Base-by-base conservation (phyloP, 2,113 vertebrate genomes). In the Tautogolabrus adspersus region DNA sequence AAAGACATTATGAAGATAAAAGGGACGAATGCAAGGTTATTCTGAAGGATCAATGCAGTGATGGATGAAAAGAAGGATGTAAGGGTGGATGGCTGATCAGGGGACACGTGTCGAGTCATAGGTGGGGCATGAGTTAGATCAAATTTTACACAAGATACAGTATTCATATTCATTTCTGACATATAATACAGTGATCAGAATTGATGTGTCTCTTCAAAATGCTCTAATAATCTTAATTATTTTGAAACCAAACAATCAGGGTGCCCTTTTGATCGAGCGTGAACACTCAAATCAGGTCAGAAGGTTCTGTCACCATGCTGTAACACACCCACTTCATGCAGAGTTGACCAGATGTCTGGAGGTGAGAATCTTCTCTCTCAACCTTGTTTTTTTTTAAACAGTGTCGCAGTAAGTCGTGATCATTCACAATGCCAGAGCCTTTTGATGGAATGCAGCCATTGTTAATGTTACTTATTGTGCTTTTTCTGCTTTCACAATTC, bases 1-100 rank as follows among this genome's bases (percentile, higher is more conserved):
- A 57, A 26, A 51, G 15, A 60, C 58, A n/a, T 52, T 38, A 56
- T 66, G 18, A 66, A 54, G 61, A 54, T n/a, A n/a, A n/a, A 34
- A 74, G 42, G 19, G 46, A 30, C 26, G 16, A 62, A n/a, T 3
- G 3, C 6, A 26, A 37, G 52, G 46, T 21, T 69, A 66, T 54
- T 60, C 60, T 16, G 16, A 15, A 56, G 19, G 68, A 66, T 7
- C 30, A 16, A 51, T 57, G 57, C 22, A 77, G 51, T 40, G 61
- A 79, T 79, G 72, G 58, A 69, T 81, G 57, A 78, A 12, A 78
- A 63, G 58, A 54, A n/a, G 51, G 37, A 77, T 71, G 55, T 72
- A 10, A 46, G 61, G 58, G 52, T 59, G 66, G 30, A 46, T 58
- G 58, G 57, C 13, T 54, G 54, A 51, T 67, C n/a, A 54, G 26